Conservation (phyloP, 2,113 vertebrate species). For the Eclectus roratus region DNA sequence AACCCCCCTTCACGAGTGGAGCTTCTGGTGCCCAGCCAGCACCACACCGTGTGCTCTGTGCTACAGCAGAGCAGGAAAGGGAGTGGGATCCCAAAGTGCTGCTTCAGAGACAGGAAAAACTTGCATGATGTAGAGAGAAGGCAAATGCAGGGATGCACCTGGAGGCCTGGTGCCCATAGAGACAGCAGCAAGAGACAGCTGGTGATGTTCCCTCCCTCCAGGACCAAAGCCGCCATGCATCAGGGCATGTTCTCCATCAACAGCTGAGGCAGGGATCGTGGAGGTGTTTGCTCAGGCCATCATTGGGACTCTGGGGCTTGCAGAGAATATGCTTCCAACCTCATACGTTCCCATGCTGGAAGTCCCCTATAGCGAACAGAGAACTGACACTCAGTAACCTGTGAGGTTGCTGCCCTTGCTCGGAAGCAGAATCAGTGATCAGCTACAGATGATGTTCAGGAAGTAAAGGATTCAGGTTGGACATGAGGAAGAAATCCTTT, state of each 20-base stretch:
- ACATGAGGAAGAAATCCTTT: background rate
- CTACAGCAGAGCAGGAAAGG: background rate
- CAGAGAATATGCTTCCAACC: background rate
- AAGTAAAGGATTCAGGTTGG: background rate
- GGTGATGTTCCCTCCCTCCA: background rate
- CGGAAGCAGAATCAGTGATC: background rate
- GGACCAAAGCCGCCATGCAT: background rate
- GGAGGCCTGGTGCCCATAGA: background rate
- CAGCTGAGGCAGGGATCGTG: background rate
- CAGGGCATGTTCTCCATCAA: too few species aligned
- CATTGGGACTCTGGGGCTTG: fast-evolving
- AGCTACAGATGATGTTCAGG: background rate
- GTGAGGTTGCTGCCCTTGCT: background rate
- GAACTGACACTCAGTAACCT: background rate
- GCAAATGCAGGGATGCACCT: background rate
- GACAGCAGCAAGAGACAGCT: background rate
- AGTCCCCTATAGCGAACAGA: background rate
- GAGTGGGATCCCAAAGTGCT: background rate
- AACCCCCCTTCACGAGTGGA: background rate
- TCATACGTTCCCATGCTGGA: background rate
- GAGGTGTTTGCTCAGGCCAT: background rate
- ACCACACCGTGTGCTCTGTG: fast-evolving
- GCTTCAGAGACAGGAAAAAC: background rate
- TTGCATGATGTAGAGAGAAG: background rate
- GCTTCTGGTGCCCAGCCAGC: background rate